Percentiles rank a stretch among this genome's conserved stretches.
These are phyloP conservation scores for Drosophila seclusa DNA, from an alignment of 2,888 invertebrate genomes.

Conservation along the genomic window DNA sequence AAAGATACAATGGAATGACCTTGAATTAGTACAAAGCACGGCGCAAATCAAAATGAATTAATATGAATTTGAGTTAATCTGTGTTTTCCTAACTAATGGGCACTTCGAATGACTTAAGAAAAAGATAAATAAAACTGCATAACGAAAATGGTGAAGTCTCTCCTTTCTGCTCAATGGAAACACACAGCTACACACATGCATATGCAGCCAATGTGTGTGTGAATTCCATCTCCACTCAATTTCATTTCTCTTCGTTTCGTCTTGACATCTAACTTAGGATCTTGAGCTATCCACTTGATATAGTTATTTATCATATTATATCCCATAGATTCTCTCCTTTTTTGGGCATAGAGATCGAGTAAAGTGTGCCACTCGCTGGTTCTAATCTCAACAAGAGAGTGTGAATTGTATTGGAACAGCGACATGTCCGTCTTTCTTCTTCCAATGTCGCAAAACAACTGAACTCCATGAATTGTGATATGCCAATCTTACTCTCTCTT, in stretches of 20 bases:
- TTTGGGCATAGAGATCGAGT: conserved; percentile 42
- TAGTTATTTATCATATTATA: conserved; percentile 69
- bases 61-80: neutral
- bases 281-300: conserved; percentile 68
- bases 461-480: neutral
- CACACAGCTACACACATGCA: neutral
- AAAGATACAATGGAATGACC: neutral
- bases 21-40: neutral
- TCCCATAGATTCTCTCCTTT: conserved; percentile 45
- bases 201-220: neutral
- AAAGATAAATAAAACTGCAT: neutral
- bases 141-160: neutral
- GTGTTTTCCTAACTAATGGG: no score
- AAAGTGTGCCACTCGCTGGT: conserved; percentile 49
- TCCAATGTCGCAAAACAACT: neutral
- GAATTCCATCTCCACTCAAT: neutral
- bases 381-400: conserved; percentile 49
- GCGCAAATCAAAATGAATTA: neutral
- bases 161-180: neutral
- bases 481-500: neutral
- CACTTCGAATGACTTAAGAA: neutral
- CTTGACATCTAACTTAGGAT: conserved; percentile 40
- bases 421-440: conserved; percentile 4
- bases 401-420: neutral
- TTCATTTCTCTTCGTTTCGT: neutral